Evolutionary conservation across 2,113 vertebrate species (phyloP), one percentile per base, ranked within the genome.

Genomic region (Sorex fumeus): DNA sequence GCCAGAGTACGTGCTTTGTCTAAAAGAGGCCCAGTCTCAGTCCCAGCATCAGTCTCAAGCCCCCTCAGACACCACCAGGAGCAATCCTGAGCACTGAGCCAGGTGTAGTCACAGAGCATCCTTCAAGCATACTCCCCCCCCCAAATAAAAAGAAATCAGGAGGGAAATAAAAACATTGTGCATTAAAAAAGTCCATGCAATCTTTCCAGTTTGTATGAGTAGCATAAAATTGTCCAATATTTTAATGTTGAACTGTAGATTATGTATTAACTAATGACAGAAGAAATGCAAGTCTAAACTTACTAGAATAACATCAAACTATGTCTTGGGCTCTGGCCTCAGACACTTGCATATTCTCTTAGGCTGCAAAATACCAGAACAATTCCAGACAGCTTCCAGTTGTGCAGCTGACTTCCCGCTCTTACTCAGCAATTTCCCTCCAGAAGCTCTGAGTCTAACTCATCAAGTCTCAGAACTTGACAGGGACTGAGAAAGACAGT

Each of bases 251-350:
- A 67, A 4, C 1, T 91, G 32, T 81, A 50, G 80, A 91, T 34
- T 91, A 87, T 75, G 45, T 84, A 8, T 75, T 66, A 66, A 40
- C 25, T 50, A 85, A n/a, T 40, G 21, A 32, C 19, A 27, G 34
- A 57, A 88, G 43, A 77, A 94, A 16, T 90, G 36, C 6, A 43
- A 7, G 12, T 60, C 32, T 90, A 40, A 45, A 90, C 78, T 92
- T 43, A 53, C 28, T 19, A 79, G 45, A 70, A 40, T 64, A 80
- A 72, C 74, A 57, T 45, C 91, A 91, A 85, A 88, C 18, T 78
- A 75, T 53, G 89, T 87, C 78, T 3, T 84, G 60, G 32, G 47
- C 32, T 76, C 53, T 76, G 47, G 62, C 80, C 64, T 60, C 62
- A 67, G 6, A 93, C 66, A 62, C 60, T 11, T 60, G n/a, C 25